Evolutionary conservation across 2,113 vertebrate genomes (phyloP), one percentile per base, ranked within the genome.

Genomic region (Gavialis gangeticus): DNA sequence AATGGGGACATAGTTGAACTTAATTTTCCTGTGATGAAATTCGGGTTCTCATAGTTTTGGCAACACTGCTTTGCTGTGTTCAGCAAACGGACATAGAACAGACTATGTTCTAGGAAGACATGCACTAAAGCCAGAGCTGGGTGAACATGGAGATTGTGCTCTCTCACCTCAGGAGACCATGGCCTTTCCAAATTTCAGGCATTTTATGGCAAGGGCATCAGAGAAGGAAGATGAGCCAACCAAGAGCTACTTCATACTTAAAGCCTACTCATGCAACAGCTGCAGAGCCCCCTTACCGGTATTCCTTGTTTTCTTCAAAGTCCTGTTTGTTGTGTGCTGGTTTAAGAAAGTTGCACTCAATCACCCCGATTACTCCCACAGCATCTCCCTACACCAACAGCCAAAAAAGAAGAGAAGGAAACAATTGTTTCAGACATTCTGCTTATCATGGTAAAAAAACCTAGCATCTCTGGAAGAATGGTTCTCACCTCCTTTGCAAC

Each of bases 261-360:
- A 90, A 18, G 24, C 34, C 73, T 37, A 59, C 34, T 28, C 83
- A 60, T 27, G 24, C 34, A 79, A 58, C 55, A 46, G 37, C 34
- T 19, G 59, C 34, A 75, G 27, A 16, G 30, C 59, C 75, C 63
- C 91, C 93, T 95, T 96, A 98, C 98, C 97, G 96, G 97, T 98
- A 99, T 69, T 98, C 98, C 93, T 98, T 98, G 73, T 98, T 98
- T 90, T 99, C 98, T 79, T 98, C 98, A 97, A 99, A 99, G 93
- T 98, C 98, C 97, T 99, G 98, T 94, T 99, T 98, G 97, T 98
- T 98, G 90, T 98, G 98, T 77, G 98, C 98, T 77, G 97, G 97
- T 91, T 98, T 99, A 83, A 98, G 97, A 89, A 99, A 99, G 96
- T 98, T 98, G 92, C 98, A 98, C 92, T 98, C 98, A 11, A 98